Conservation (phyloP, 2,113 vertebrate species). For the Macrotis lagotis region DNA sequence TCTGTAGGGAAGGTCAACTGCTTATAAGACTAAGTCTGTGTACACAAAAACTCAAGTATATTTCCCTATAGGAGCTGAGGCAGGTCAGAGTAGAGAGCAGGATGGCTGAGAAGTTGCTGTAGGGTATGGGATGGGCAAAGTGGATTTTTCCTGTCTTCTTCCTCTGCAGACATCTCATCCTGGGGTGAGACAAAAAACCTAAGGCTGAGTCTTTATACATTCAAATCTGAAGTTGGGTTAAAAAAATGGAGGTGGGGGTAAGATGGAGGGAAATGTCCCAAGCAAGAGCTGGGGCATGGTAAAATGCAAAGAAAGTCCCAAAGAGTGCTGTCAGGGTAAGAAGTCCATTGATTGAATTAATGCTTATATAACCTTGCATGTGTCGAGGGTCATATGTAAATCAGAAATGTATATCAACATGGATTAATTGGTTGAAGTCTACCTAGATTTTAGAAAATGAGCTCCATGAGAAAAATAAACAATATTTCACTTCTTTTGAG, state of each 20-base stretch:
- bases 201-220: neutral
- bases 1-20: neutral
- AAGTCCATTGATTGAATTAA: neutral
- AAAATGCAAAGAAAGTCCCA: neutral
- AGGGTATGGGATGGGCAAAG: neutral
- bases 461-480: neutral
- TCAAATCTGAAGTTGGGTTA: neutral
- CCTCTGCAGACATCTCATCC: neutral
- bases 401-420: neutral
- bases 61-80: neutral
- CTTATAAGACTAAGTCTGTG: neutral
- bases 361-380: neutral
- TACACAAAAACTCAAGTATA: neutral
- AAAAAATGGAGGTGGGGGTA: neutral
- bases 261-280: neutral
- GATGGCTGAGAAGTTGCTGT: neutral
- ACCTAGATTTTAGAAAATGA: neutral
- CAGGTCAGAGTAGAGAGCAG: neutral
- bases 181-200: neutral
- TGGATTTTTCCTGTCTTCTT: neutral
- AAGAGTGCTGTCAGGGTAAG: neutral
- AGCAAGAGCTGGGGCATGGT: neutral
- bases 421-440: neutral
- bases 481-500: neutral
- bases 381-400: neutral